Conservation (phyloP, 2,113 vertebrate species). For the Rhinopithecus roxellana region DNA sequence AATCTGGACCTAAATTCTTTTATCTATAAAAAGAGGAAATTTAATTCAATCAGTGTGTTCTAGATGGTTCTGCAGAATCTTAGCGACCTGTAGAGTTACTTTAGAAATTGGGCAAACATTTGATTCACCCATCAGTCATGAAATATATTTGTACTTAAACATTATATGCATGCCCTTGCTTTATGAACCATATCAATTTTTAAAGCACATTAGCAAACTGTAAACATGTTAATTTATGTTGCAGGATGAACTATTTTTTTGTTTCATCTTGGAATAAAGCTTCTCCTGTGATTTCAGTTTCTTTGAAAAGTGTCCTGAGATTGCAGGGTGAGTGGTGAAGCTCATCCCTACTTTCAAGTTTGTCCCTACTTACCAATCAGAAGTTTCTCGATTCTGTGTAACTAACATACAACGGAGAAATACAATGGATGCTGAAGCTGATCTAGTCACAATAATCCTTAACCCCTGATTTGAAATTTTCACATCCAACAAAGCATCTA, state of each 20-base stretch:
- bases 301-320: constrained; percentile 10
- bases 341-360: background rate
- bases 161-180: background rate
- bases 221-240: constrained; percentile 34
- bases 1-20: background rate
- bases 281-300: background rate
- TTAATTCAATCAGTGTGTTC: background rate
- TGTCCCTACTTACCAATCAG: background rate
- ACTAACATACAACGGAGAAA: background rate
- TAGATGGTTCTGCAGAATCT: background rate
- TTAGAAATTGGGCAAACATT: background rate
- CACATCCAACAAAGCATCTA: background rate
- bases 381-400: background rate
- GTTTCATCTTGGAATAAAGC: background rate
- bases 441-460: background rate
- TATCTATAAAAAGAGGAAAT: background rate
- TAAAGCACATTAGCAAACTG: background rate
- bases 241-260: constrained; percentile 32
- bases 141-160: background rate
- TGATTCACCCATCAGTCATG: background rate
- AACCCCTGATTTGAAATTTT: background rate
- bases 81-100: background rate
- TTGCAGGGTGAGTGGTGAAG: background rate
- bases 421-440: background rate
- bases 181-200: background rate